phyloP scores from a whole-genome alignment of 2,888 invertebrate genomes.

The Zeuzera pyrina region DNA sequence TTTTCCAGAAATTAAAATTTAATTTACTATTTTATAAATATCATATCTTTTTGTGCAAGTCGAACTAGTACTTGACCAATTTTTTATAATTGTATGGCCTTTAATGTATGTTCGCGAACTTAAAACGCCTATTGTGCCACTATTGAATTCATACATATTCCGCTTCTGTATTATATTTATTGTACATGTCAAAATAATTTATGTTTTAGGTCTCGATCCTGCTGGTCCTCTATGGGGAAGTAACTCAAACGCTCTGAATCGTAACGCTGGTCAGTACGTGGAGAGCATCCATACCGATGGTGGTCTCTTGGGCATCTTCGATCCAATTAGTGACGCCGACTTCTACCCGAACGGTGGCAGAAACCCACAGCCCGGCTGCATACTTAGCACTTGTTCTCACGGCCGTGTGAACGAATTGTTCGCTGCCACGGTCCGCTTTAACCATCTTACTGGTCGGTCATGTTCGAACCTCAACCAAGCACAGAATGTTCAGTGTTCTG shows the following conservation, averaged over 20 bases:
- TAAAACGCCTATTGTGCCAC: too few species aligned
- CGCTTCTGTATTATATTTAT: too few species aligned
- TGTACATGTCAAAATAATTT: too few species aligned
- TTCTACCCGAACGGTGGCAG: slow-evolving; percentile 59
- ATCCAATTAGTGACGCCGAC: slow-evolving; percentile 36
- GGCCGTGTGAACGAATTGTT: slow-evolving; percentile 36
- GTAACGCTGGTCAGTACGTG: slow-evolving; percentile 35
- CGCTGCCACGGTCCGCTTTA: slow-evolving; percentile 35
- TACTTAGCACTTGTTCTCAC: slow-evolving; percentile 41
- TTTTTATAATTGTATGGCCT: too few species aligned
- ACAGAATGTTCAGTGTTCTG: slow-evolving; percentile 27
- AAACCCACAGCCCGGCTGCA: slow-evolving; percentile 48
- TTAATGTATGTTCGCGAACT: too few species aligned
- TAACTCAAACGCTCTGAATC: slow-evolving; percentile 34
- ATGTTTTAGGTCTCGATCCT: slow-evolving; percentile 46
- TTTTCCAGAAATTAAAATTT: too few species aligned
- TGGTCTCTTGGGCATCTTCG: slow-evolving; percentile 39
- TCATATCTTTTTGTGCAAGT: too few species aligned
- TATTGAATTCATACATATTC: too few species aligned
- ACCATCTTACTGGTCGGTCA: slow-evolving; percentile 34
- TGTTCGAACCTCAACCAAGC: slow-evolving; percentile 35
- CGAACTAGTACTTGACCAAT: too few species aligned
- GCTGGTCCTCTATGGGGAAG: slow-evolving; percentile 44
- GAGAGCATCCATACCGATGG: slow-evolving; percentile 56
- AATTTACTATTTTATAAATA: too few species aligned